Conservation (phyloP, 2,113 vertebrate species). For the Saguinus midas region DNA sequence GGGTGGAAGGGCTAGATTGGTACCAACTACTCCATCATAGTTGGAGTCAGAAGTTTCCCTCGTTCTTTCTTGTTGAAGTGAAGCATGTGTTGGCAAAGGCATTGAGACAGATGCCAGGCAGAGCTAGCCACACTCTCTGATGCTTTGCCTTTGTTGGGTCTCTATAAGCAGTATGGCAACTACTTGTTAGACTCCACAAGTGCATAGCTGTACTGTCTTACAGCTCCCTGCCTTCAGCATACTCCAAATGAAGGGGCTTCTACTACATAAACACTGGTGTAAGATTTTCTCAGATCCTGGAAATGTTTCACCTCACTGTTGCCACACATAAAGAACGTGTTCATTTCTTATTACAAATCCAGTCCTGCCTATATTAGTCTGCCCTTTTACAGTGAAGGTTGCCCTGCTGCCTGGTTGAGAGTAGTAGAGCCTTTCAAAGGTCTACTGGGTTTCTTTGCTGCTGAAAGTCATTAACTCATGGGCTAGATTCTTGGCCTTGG, state of each 20-base stretch:
- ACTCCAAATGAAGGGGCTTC: not conserved
- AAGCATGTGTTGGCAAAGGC: not conserved
- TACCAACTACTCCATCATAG: not conserved
- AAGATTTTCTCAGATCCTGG: not conserved
- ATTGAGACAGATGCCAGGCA: not conserved
- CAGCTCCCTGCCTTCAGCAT: not conserved
- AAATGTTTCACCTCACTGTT: not conserved
- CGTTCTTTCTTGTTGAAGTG: not conserved
- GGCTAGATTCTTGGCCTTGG: conserved; percentile 16
- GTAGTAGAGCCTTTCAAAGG: not conserved
- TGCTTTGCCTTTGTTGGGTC: not conserved
- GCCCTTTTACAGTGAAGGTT: not conserved
- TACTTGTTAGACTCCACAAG: not conserved
- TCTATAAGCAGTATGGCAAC: not conserved
- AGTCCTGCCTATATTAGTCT: not conserved
- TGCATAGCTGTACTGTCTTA: not conserved
- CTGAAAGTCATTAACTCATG: not conserved
- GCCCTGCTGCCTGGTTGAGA: not conserved
- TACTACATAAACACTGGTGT: not conserved
- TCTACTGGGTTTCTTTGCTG: not conserved
- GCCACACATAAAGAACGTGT: not conserved
- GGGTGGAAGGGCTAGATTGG: not conserved
- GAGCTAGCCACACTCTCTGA: not conserved
- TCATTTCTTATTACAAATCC: not conserved
- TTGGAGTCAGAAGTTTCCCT: not conserved